Evolutionary conservation across 2,113 vertebrate species (phyloP).

Genomic region (Crocuta crocuta): DNA sequence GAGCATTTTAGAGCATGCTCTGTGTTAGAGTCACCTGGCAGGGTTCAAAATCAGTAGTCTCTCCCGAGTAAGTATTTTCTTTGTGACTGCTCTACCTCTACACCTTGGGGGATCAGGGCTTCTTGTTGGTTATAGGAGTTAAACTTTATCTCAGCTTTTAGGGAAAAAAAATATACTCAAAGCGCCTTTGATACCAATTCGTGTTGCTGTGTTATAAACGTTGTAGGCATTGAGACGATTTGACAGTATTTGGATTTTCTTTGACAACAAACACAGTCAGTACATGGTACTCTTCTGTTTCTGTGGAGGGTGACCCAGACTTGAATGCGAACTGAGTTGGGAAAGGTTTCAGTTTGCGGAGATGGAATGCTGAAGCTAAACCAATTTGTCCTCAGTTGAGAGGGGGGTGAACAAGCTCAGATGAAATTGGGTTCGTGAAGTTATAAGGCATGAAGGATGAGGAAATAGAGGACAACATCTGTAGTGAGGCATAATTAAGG

Average conservation of each 20-base stretch:
- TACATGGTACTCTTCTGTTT: accelerated
- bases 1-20: not conserved
- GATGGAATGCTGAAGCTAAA: not conserved
- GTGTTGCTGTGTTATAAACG: not conserved
- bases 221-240: not conserved
- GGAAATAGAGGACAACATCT: accelerated
- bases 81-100: not conserved
- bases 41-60: not conserved
- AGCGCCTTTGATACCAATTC: constrained; percentile 1
- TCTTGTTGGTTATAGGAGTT: not conserved
- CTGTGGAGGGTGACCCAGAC: not conserved
- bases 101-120: not conserved
- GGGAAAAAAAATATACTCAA: not conserved
- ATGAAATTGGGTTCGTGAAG: not conserved
- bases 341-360: not conserved
- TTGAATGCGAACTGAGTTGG: not conserved
- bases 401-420: not conserved
- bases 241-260: not conserved
- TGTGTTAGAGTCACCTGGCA: not conserved
- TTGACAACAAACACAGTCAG: not conserved
- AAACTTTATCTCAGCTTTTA: constrained; percentile 41
- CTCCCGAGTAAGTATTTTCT: constrained; percentile 4
- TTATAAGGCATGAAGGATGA: not conserved
- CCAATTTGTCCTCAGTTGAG: not conserved
- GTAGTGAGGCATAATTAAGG: not conserved